Base-by-base conservation (phyloP, 2,113 vertebrate genomes). In the Lipophrys pholis region DNA sequence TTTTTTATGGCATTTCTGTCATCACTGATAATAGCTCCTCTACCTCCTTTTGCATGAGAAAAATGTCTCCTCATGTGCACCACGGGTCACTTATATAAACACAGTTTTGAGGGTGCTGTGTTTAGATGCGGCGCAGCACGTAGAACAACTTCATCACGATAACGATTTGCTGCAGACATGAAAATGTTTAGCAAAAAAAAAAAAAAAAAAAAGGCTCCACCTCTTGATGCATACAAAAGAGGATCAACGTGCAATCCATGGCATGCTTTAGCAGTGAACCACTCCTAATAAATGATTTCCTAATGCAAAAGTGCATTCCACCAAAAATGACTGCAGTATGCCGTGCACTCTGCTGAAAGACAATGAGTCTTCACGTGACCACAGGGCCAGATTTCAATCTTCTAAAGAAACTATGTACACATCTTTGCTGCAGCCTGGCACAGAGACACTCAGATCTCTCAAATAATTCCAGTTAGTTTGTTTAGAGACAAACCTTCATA, bases 11-110 rank as follows among this genome's bases (percentile, higher is more conserved):
- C 15, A 52, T 50, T 63, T 21, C 80, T 3, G 59, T 68, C 41
- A 30, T 65, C 64, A 40, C 73, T 74, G 71, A 77, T 88, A 81
- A 78, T 38, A 80, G 69, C 69, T 45, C 15, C 55, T 77, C 49
- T 69, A 30, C 48, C 56, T 73, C 81, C 78, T 68, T 72, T 73
- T 78, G 85, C 75, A 76, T 78, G 12, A 83, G 78, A 86, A 77
- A 77, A 80, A 87, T 74, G 75, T 87, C 78, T 87, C 60, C 78
- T 81, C 69, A 65, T 85, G 70, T 81, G 73, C 58, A 35, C 73
- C 78, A 80, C 41, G 68, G 84, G 75, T 84, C 76, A 81, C 77
- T 86, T 83, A 83, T 60, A 87, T 84, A 81, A 85, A 86, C 38
- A 14, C 55, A 55, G 51, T 68, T 83, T 68, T 69, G 46, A 56